These are phyloP conservation scores for Conopomorpha cramerella DNA, from an alignment of 1,140 invertebrate genomes.

Conservation along the genomic window DNA sequence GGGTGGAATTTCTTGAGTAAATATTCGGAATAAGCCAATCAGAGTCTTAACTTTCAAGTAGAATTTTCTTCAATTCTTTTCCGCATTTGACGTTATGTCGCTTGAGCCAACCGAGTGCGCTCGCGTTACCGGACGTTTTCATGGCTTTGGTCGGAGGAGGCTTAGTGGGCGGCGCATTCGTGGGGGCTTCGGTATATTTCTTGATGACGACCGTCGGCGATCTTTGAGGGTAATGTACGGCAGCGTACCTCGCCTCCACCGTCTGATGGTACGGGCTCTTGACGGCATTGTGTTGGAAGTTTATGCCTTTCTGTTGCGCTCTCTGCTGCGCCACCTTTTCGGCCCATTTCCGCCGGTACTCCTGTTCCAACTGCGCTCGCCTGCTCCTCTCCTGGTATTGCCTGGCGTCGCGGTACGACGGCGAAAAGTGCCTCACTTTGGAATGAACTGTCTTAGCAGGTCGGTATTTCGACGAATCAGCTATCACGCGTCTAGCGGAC, in stretches of 20 bases:
- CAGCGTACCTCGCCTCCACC: conserved; percentile 18
- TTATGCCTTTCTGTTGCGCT: conserved; percentile 6
- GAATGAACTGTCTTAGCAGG: too few species aligned
- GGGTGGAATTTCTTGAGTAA: too few species aligned
- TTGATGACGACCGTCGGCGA: too few species aligned
- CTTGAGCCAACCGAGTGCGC: conserved; percentile 18
- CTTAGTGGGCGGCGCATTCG: neutral
- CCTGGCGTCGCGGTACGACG: too few species aligned
- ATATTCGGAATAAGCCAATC: too few species aligned
- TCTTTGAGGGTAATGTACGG: conserved; percentile 13
- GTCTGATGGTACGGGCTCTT: conserved; percentile 13
- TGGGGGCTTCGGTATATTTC: conserved; percentile 2
- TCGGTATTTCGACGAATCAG: too few species aligned
- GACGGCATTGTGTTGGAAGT: conserved; percentile 13
- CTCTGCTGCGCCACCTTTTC: conserved; percentile 22
- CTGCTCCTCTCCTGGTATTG: conserved; percentile 6
- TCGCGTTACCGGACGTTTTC: conserved; percentile 1
- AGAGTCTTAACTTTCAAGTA: conserved; percentile 24
- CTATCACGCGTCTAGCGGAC: too few species aligned
- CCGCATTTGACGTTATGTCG: conserved; percentile 22
- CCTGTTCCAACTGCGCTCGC: conserved; percentile 28
- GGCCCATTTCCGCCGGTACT: conserved; percentile 29
- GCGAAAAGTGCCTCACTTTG: too few species aligned
- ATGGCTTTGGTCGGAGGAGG: neutral
- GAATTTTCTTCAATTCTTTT: conserved; percentile 21